Evolutionary conservation across 2,888 invertebrate species (phyloP), one percentile per base, ranked within the genome.

Genomic region (Stenoptilia bipunctidactyla): DNA sequence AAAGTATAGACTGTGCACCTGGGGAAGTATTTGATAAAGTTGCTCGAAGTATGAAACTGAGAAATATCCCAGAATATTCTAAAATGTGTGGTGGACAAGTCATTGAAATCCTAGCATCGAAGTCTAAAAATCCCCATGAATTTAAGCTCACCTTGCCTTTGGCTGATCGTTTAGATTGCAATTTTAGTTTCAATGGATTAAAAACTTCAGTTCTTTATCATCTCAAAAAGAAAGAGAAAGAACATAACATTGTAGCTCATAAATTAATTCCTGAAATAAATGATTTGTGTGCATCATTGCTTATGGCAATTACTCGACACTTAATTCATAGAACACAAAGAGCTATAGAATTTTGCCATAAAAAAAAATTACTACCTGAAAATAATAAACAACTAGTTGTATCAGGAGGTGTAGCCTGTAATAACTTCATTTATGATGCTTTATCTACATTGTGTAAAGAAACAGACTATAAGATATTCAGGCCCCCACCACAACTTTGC

Each of bases 391-490:
- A 87, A 37, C 63, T 94, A 55, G 92, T 96, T 15, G 88, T 98
- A 1, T 97, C 97, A 15, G 98, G 98, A 6, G 98, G 98, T 35
- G 98, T 96, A 13, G 98, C 98, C n/a, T 93, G 94, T 61, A 98
- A 98, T 66, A 87, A 91, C 69, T 92, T 89, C 55, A 90, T 98
- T 36, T 89, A 88, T 39, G 83, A 86, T 45, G 88, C 90, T 20
- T 71, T 99, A 37, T 64, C 85, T 54, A 77, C 89, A 40, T 65
- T 97, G 42, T 92, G 94, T 56, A 60, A 86, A 40, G 85, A 89
- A 50, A 85, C 87, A 56, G 86, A 84, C 10, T 94, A 89, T 60
- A 75, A 80, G 55, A 80, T 95, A 27, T 86, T 88, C 40, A 88
- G 92, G 48, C 97, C 98, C 5, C 89, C 92, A 1, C 90, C 92